A percentile compares a stretch with the other conserved stretches of the same genome.
Evolutionary conservation across 2,888 invertebrate genomes (phyloP).

Genomic region (Dynastes hyllus): DNA sequence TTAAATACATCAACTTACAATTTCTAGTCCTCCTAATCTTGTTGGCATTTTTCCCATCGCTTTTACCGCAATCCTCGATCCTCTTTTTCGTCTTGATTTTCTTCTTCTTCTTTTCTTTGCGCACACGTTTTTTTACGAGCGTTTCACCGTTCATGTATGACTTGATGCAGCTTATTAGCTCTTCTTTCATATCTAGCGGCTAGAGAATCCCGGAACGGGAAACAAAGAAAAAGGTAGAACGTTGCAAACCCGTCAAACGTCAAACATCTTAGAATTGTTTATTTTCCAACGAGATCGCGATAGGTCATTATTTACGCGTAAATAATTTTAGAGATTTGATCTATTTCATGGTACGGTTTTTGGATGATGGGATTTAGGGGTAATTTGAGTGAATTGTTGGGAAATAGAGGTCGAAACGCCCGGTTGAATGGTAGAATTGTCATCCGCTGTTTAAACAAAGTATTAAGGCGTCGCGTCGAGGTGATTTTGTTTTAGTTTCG

Average conservation of each 20-base stretch:
- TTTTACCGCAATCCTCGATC: constrained; percentile 43
- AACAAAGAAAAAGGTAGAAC: too few relatives aligned
- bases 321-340: too few relatives aligned
- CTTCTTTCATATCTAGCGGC: constrained; percentile 61
- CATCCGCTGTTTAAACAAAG: not conserved
- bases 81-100: constrained; percentile 56
- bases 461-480: not conserved
- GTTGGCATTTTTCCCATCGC: constrained; percentile 44
- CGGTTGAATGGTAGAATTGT: too few relatives aligned
- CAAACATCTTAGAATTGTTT: too few relatives aligned
- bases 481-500: constrained; percentile 26
- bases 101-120: constrained; percentile 56
- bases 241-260: not conserved
- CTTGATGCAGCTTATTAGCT: constrained; percentile 64
- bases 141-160: constrained; percentile 62
- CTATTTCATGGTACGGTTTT: too few relatives aligned
- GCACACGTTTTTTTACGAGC: constrained; percentile 54
- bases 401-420: too few relatives aligned
- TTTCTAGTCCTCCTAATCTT: constrained; percentile 56
- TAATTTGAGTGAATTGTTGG: too few relatives aligned
- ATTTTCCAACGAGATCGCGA: too few relatives aligned
- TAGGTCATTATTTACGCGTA: too few relatives aligned
- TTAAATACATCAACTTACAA: constrained; percentile 57
- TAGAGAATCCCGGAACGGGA: constrained; percentile 5
- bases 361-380: too few relatives aligned